Base-by-base conservation (phyloP, 2,797 vertebrate genomes). In the Lacerta bilineata region DNA sequence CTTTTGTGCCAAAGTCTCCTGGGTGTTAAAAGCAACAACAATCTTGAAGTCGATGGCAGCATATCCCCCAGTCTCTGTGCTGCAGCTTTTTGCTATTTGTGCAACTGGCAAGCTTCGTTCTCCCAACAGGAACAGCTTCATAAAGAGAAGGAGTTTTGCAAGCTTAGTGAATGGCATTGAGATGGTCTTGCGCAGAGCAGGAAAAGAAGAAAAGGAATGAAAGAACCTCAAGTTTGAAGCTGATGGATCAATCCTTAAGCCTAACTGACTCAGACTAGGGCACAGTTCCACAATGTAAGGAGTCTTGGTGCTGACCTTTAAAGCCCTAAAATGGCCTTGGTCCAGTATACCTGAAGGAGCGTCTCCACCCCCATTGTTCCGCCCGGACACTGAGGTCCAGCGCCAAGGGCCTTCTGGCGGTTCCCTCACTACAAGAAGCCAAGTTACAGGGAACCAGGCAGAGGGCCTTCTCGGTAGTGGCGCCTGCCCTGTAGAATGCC, bases 401-500 rank as follows among this genome's bases (percentile, higher is more conserved):
- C 50, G 1, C 50, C 11, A 1, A 50, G 50, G 50, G 50, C 11
- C 11, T 50, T 50, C 50, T 50, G 11, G 50, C 0, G 3, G 11
- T 13, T 50, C 50, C 50, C 50, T 50, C 50, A 3, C 50, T 50
- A 3, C 3, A 1, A 50, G 50, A 50, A 13, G 50, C 1, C 0
- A 50, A 4, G 50, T 3, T 50, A 13, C 50, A 50, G 50, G 50
- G 50, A 50, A 50, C 50, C 50, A 13, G 50, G 50, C 50, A 50
- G 50, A 50, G 50, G 50, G 50, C 50, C 50, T 50, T 50, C 50
- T 50, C 50, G 11, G 11, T 50, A 0, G 50, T 50, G 50, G 50
- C 50, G 0, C 50, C 50, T 0, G 1, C 50, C 3, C 11, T 50
- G 11, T 50, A 11, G 3, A 50, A 50, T 1, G 3, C 11, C 11